Evolutionary conservation across 1,140 invertebrate species (phyloP).

Genomic region (Semibalanus balanoides): DNA sequence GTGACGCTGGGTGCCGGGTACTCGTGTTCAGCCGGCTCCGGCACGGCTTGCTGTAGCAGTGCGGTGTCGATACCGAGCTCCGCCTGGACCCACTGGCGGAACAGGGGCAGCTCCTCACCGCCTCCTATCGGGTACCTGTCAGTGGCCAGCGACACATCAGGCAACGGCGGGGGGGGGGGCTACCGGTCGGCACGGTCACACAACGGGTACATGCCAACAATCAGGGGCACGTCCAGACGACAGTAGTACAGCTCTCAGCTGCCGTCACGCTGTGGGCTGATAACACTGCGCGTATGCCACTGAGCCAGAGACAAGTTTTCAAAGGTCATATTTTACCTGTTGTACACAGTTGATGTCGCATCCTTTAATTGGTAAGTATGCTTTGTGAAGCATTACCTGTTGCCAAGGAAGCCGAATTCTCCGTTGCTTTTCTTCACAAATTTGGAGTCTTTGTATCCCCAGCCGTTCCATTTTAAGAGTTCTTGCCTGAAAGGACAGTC

Average conservation of each 20-base stretch:
- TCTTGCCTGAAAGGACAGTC: slow-evolving; percentile 52
- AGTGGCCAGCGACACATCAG: too few species aligned
- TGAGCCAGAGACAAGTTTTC: too few species aligned
- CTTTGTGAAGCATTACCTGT: slow-evolving; percentile 41
- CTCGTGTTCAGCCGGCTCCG: neutral
- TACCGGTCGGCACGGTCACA: too few species aligned
- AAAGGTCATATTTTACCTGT: too few species aligned
- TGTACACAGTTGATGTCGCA: too few species aligned
- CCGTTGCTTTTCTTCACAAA: slow-evolving; percentile 45
- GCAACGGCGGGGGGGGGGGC: too few species aligned
- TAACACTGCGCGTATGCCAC: too few species aligned
- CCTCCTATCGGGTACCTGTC: slow-evolving; percentile 62
- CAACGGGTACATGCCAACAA: too few species aligned
- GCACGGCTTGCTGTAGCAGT: neutral
- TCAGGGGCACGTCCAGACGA: too few species aligned
- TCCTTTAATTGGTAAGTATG: too few species aligned
- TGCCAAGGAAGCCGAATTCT: slow-evolving; percentile 49
- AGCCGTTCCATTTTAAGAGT: slow-evolving; percentile 91
- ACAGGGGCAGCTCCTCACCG: slow-evolving; percentile 54
- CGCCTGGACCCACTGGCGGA: slow-evolving; percentile 63
- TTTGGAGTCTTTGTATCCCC: slow-evolving; percentile 89
- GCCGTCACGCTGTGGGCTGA: too few species aligned
- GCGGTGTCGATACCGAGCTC: slow-evolving; percentile 49
- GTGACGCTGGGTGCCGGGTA: neutral
- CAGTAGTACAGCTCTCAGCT: too few species aligned